phyloP scores from a whole-genome alignment of 2,113 vertebrate species.

The Candoia aspera region DNA sequence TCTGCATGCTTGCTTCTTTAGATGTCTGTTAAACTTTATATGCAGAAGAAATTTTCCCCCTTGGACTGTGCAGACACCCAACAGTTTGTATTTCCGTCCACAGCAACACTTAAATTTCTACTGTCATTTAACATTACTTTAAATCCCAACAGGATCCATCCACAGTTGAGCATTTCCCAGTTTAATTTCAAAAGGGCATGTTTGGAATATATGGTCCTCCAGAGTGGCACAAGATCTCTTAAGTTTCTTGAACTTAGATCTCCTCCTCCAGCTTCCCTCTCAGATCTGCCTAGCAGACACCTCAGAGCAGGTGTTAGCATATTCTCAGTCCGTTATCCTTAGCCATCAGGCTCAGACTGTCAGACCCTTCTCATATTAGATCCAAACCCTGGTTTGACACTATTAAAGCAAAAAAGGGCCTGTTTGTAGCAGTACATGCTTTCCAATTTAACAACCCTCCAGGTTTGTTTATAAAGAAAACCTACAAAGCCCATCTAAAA shows the following conservation, averaged over 20 bases:
- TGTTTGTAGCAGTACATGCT: neutral
- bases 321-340: neutral
- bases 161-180: neutral
- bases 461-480: neutral
- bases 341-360: neutral
- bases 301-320: no score
- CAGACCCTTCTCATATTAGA: neutral
- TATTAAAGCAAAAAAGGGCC: neutral
- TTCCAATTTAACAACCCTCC: neutral
- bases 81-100: neutral
- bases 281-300: neutral
- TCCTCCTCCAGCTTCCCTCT: neutral
- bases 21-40: neutral
- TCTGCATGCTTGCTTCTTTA: constrained; percentile 13
- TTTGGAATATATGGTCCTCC: neutral
- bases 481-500: neutral
- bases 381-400: neutral
- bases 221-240: neutral
- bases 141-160: neutral
- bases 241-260: neutral
- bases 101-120: neutral
- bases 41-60: neutral
- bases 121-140: neutral
- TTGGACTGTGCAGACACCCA: neutral
- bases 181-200: neutral